Evolutionary conservation across 1,140 invertebrate species (phyloP), one percentile per base, ranked within the genome.

Genomic region (Papilio polyxenes): DNA sequence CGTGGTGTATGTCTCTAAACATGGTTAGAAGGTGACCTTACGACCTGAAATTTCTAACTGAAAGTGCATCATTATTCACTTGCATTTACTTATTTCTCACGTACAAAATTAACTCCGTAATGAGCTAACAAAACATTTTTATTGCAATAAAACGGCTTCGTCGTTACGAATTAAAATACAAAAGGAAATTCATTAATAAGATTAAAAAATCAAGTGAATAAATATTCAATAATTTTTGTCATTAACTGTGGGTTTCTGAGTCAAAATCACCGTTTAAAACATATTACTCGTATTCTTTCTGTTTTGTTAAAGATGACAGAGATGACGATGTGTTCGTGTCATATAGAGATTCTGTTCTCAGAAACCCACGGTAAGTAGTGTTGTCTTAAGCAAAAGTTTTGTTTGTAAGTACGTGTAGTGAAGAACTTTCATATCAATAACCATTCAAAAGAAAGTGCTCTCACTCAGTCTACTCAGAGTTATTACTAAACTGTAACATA

Each of bases 51-150:
- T 77, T 77, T 77, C 75, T 77, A 77, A 77, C 75, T 53, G 75
- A 77, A 77, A 77, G 75, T 77, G 75, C 75, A 51, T 76, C 49
- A 76, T 77, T 77, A 77, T 77, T 77, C 75, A 77, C 20, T 77
- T 77, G 48, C 49, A 77, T 31, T 77, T 77, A 51, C 75, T 20
- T 53, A 77, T 77, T 77, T 53, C 75, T n/a, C 49, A 59, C 5
- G 37, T 15, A 37, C 65, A 15, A 72, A 40, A 72, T 8, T 15
- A 15, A 72, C 31, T 15, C 11, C 13, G 11, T 72, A 72, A 40
- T 72, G 65, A 72, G 31, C 13, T 11, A 37, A 69, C 7, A 11
- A 69, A 72, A 72, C 11, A 72, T 40, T 37, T 40, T 72, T 2
- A 15, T 31, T 37, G 6, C 7, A 69, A 72, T 15, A 13, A 40